Evolutionary conservation across 2,113 vertebrate genomes (phyloP), one percentile per base, ranked within the genome.

Genomic region (Ancistrus triradiatus): DNA sequence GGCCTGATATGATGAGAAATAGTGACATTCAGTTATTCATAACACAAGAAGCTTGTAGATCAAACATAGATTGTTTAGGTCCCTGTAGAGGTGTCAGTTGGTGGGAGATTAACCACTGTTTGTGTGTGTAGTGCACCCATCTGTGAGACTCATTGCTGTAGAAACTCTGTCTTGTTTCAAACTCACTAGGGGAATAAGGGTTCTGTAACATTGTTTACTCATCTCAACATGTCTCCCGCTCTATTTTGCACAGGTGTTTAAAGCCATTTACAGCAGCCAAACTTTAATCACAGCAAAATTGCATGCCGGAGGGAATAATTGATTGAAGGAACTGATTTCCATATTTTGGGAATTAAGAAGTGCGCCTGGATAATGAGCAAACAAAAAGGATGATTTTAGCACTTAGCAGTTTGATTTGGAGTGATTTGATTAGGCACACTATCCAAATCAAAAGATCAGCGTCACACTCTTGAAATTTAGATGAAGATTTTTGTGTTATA

Each of bases 301-400:
- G 47, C 27, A 58, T 19, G 51, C 6, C 19, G 42, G 44, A 47
- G 42, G 52, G 24, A 55, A 33, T 65, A 65, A 56, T 47, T 51
- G 56, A 46, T 28, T 19, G 22, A 37, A 19, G 27, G 21, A 50
- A 49, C 43, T 58, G 15, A 66, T 66, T 58, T 49, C 53, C 33
- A 33, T 37, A 48, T 47, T 50, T 47, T 59, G 37, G 5, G 4
- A 38, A 50, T 66, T 66, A 57, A 47, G 15, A 47, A 19, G n/a
- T 42, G 56, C 42, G 33, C 47, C 47, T 25, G 47, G 44, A 59
- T 66, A 50, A 66, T 43, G 21, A 66, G 35, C 22, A 49, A 58
- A 66, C 64, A 66, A 66, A 42, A 37, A 37, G 47, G 35, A 15
- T 58, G 44, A 49, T 57, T 58, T 57, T 48, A 50, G 37, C 55